Evolutionary conservation across 1,140 invertebrate genomes (phyloP), one percentile per base, ranked within the genome.

Genomic region (Drosophila mauritiana): DNA sequence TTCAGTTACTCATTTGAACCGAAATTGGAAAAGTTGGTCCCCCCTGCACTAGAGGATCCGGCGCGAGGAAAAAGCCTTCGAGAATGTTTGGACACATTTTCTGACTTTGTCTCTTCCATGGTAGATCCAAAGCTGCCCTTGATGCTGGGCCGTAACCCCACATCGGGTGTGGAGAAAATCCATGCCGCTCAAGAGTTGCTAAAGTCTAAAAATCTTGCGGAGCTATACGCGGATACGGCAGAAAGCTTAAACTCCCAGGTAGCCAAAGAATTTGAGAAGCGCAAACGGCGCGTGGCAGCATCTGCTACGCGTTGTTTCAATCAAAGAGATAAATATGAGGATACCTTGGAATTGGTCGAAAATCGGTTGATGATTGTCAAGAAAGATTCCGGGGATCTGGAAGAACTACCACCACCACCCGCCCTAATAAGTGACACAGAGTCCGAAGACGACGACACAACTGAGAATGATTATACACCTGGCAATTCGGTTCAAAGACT

Each of bases 311-410:
- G 88, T 1, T 91, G 89, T 8, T 92, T 69, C 15, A 72, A 52
- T 0, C 76, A 92, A 36, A 68, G 77, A 0, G 85, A 92, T 10
- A 74, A 62, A 11, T 90, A 82, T 39, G 80, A 92, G 1, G 91
- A 92, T 43, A 72, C 62, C 0, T 40, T 92, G 3, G 91, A 92
- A 7, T 82, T 92, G 4, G 58, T 92, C 0, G 72, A 92, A 25
- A 78, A 83, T 31, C 67, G 75, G 7, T 48, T 92, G 49, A 67
- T 92, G 61, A 74, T 92, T n/a, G 75, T 91, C 0, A 88, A 92
- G 20, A 88, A 81, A 48, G 73, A 77, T 25, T 64, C 90, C 0
- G 91, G 91, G 1, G 65, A 67, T 11, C n/a, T 90, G 15, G 63
- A 69, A 31, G 80, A 85, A 34, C 54, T 81, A n/a, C 86, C 81